A percentile compares a stretch with the other conserved stretches of the same genome.
These are phyloP conservation scores for Sesamia inferens DNA, from an alignment of 2,888 invertebrate genomes.

Conservation along the genomic window DNA sequence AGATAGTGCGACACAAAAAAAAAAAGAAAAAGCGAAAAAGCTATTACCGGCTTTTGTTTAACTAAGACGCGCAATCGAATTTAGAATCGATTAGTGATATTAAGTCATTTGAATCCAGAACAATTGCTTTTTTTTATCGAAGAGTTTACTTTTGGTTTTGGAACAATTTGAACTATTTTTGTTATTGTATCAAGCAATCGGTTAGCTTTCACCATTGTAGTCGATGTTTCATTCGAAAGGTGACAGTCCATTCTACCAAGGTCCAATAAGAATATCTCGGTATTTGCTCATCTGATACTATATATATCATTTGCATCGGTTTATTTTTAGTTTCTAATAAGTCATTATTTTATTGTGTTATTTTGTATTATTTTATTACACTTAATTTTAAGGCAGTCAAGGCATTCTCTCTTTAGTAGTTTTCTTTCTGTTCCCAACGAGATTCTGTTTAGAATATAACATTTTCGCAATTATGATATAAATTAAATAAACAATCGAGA, in stretches of 20 bases:
- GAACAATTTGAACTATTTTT: slow-evolving; percentile 45
- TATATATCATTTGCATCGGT: slow-evolving; percentile 31
- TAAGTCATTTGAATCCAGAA: slow-evolving; percentile 43
- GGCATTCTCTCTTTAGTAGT: neutral
- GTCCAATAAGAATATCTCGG: slow-evolving; percentile 51
- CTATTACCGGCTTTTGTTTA: slow-evolving; percentile 33
- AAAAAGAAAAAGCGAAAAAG: slow-evolving; percentile 17
- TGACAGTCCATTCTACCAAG: slow-evolving; percentile 69
- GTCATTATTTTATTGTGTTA: slow-evolving; percentile 29
- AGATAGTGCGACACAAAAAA: slow-evolving; percentile 6
- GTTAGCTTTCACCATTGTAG: slow-evolving; percentile 73
- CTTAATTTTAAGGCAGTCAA: slow-evolving; percentile 4
- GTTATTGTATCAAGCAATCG: slow-evolving; percentile 58
- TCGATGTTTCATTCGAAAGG: slow-evolving; percentile 62
- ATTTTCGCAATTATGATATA: too few relatives aligned
- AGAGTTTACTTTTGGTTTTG: slow-evolving; percentile 28
- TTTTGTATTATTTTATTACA: too few relatives aligned
- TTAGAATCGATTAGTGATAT: slow-evolving; percentile 41
- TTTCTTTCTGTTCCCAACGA: slow-evolving; percentile 1
- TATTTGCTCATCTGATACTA: slow-evolving; percentile 44
- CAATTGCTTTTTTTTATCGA: slow-evolving; percentile 30
- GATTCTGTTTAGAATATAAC: too few relatives aligned
- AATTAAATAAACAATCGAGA: too few relatives aligned
- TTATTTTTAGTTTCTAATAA: slow-evolving; percentile 42
- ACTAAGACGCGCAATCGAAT: slow-evolving; percentile 16